Base-by-base conservation (phyloP, 2,888 invertebrate species). In the Lepidochitona cinerea region DNA sequence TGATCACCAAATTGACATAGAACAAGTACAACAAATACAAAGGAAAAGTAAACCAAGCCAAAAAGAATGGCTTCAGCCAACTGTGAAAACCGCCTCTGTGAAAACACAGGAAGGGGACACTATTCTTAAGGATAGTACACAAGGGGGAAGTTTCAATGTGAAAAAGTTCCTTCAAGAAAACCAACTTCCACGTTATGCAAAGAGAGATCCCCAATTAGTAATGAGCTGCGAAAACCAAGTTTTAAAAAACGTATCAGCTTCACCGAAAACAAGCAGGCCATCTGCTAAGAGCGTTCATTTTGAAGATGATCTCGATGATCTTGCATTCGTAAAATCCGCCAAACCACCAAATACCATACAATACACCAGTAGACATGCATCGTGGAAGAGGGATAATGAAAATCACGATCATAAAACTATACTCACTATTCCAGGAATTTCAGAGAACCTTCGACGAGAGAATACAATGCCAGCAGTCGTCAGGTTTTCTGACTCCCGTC, bases 91-190 rank as follows among this genome's bases (percentile, higher is more conserved):
- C 29, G 81, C 86, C 1, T 80, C 84, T 54, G 81, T 82, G n/a
- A 81, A 82, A 68, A 81, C 84, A 6, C 85, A 87, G 75, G 85
- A 87, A 68, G 85, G 82, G 0, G 78, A 80, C 29, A 79, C 79
- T 29, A 75, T 86, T n/a, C 77, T 83, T 26, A 83, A 79, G 52
- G 87, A 88, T 69, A 83, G 83, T 65, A 83, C 81, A 7, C 83
- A 84, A 75, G 89, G 87, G 4, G 84, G 83, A 35, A 81, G 79
- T 70, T 90, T 86, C 79, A 89, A 88, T 80, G 85, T 85, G 5
- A 75, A 77, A 59, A 89, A 87, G 75, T 90, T 88, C 78, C 80
- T 90, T 32, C 90, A 90, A 79, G 88, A 90, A 41, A 79, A 86
- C 49, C 76, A 81, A 32, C 71, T 89, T 26, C 79, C 82, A 26